Evolutionary conservation across 2,888 invertebrate genomes (phyloP).

Genomic region (Caradrina kadenii): DNA sequence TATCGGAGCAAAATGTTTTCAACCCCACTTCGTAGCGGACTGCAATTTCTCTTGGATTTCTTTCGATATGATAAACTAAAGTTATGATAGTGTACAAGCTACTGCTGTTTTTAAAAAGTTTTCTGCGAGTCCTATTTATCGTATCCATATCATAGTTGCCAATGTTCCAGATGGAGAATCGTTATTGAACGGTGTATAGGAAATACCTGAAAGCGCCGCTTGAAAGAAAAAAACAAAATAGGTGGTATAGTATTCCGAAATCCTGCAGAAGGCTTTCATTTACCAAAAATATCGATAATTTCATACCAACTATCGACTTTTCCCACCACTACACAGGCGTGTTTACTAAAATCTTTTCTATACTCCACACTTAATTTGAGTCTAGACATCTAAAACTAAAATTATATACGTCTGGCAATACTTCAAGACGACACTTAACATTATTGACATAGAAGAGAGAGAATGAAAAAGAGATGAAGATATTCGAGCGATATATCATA

Average conservation of each 20-base stretch:
- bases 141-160: conserved; percentile 10
- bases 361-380: conserved; percentile 57
- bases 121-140: conserved; percentile 15
- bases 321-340: conserved; percentile 22
- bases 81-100: conserved; percentile 57
- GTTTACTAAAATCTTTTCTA: conserved; percentile 51
- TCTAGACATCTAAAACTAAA: conserved; percentile 61
- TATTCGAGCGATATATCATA: conserved; percentile 32
- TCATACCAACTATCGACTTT: conserved; percentile 8
- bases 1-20: conserved; percentile 63
- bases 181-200: neutral
- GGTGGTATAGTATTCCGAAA: neutral
- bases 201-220: neutral
- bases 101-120: conserved; percentile 52
- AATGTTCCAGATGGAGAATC: neutral
- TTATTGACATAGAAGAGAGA: conserved; percentile 53
- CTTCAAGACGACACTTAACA: conserved; percentile 61
- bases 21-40: conserved; percentile 45
- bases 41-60: conserved; percentile 62
- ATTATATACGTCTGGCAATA: conserved; percentile 63
- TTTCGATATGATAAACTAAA: conserved; percentile 56
- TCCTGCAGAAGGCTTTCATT: neutral
- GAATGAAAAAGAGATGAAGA: conserved; percentile 37
- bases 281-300: conserved; percentile 7
- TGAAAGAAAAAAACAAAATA: neutral